phyloP scores from a whole-genome alignment of 2,113 vertebrate species.

The Trinectes maculatus region DNA sequence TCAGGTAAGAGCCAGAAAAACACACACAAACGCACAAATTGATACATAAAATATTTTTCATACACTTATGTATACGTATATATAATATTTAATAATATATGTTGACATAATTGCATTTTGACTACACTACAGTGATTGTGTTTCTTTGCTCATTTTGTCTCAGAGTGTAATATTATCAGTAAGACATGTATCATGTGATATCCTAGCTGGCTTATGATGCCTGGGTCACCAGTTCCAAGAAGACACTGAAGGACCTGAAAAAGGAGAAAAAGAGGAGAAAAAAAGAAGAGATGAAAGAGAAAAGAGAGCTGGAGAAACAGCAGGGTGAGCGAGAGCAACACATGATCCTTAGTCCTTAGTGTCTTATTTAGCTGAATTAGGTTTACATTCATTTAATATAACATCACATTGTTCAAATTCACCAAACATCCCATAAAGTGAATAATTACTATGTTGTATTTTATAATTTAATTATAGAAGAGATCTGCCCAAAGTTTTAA shows the following conservation, averaged over 20 bases:
- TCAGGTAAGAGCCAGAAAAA: conserved; percentile 67
- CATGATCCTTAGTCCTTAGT: too few species aligned
- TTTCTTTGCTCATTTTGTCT: too few species aligned
- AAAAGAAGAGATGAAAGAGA: conserved; percentile 65
- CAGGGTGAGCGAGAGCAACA: conserved; percentile 65
- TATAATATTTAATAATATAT: too few species aligned
- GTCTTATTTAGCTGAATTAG: too few species aligned
- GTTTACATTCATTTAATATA: too few species aligned
- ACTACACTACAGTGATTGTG: too few species aligned
- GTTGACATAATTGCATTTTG: too few species aligned
- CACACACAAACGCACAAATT: not conserved
- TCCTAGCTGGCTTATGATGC: conserved; percentile 80
- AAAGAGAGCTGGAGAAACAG: conserved; percentile 48
- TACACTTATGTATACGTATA: not conserved
- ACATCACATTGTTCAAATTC: too few species aligned
- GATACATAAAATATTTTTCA: not conserved
- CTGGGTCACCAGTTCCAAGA: conserved; percentile 79
- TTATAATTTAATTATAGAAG: too few species aligned
- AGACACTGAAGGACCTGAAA: conserved; percentile 77
- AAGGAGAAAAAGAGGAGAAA: conserved; percentile 71
- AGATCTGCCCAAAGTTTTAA: too few species aligned
- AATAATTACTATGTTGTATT: too few species aligned
- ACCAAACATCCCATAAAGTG: too few species aligned
- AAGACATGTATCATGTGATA: not conserved
- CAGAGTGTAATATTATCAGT: not conserved